Conservation (phyloP, 2,888 invertebrate genomes). For the Orthosia incerta region DNA sequence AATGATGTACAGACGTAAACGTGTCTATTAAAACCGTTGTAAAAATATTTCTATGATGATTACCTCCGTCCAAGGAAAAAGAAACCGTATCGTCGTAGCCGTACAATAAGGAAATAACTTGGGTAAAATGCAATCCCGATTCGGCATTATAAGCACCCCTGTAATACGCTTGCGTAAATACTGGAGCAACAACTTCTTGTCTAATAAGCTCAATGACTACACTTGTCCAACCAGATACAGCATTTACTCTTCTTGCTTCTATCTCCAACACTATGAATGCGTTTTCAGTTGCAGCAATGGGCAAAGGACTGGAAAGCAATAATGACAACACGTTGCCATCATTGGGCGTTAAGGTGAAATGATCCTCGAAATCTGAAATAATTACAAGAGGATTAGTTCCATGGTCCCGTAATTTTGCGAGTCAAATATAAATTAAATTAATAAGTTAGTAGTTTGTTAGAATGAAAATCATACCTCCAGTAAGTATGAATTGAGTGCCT, state of each 20-base stretch:
- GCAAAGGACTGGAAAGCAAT: conserved; percentile 57
- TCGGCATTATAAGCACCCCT: conserved; percentile 70
- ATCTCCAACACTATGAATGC: conserved; percentile 77
- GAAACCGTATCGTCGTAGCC: conserved; percentile 75
- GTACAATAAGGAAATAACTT: conserved; percentile 68
- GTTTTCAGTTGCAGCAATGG: conserved; percentile 67
- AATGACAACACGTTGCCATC: conserved; percentile 68
- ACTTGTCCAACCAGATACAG: conserved; percentile 73
- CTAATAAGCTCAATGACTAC: conserved; percentile 74
- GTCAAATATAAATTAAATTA: too few species aligned
- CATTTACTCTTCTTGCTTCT: conserved; percentile 76
- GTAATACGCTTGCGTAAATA: conserved; percentile 75
- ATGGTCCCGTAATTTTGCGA: background rate
- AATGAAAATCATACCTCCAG: conserved; percentile 73
- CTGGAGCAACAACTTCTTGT: conserved; percentile 66
- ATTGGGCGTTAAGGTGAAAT: conserved; percentile 67
- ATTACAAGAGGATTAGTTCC: background rate
- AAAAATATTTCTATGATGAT: conserved; percentile 2
- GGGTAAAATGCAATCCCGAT: conserved; percentile 68
- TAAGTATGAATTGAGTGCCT: conserved; percentile 72
- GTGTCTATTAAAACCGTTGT: conserved; percentile 8
- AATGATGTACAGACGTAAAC: background rate
- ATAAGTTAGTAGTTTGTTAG: background rate
- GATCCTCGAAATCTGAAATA: conserved; percentile 72
- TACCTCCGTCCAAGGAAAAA: conserved; percentile 76